Base-by-base conservation (phyloP, 1,140 invertebrate species). In the Hydropsyche tenuis region DNA sequence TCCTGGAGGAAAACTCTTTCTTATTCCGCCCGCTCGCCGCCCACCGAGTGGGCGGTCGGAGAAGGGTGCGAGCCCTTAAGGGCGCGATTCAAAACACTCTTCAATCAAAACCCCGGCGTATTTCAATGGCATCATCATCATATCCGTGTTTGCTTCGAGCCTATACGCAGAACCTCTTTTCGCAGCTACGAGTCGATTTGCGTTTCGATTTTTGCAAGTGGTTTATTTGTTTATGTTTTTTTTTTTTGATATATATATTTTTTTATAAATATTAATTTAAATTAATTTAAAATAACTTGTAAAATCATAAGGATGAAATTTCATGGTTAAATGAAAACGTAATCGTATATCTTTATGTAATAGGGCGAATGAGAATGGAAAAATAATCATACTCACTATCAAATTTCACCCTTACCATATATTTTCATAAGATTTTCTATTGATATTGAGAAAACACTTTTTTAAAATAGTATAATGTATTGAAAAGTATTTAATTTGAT, bases 91-190 rank as follows among this genome's bases (percentile, higher is more conserved):
- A 68, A 68, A 68, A 68, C 65, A 48, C 65, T 68, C 65, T 68
- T 68, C 65, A 68, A 68, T 68, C 65, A 68, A 22, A 48, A 68
- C 65, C 65, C 65, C 48, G n/a, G 65, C 65, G 65, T 48, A 46
- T 68, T 48, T 68, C 43, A 68, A 68, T 68, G 65, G 65, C 23
- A 18, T 20, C 45, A 68, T 68, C 65, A 68, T 68, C 65, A 48
- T 68, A 68, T 68, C 65, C 42, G 63, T 65, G 63, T 65, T 65
- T 65, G 63, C 63, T 65, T 65, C 11, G 30, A 37, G 30, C 63
- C 42, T 65, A 65, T 65, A 23, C 65, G 65, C 45, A 48, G 9
- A 68, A 68, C 65, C 65, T 68, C 65, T 68, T 25, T 68, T 68
- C 56, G 56, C 45, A 22, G 45, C 45, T 23, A 48, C 37, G 43